A percentile compares a stretch with the other conserved stretches of the same genome.
These are phyloP conservation scores for Ptilorrhoa leucosticta DNA, from an alignment of 2,113 vertebrate genomes.

Conservation along the genomic window DNA sequence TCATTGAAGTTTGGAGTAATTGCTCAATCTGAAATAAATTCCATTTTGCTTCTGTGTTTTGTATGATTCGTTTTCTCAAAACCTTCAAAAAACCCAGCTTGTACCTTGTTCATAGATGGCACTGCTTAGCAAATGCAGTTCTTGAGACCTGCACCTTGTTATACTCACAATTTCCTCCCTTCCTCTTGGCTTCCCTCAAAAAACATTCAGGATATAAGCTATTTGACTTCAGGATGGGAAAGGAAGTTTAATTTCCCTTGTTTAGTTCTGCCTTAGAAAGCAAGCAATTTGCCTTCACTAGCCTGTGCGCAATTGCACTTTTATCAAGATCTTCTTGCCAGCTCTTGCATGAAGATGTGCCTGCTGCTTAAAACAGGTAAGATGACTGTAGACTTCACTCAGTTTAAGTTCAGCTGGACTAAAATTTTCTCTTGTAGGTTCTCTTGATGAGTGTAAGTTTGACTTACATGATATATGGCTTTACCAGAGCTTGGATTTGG, in stretches of 20 bases:
- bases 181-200: background rate
- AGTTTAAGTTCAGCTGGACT: background rate
- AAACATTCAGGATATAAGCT: background rate
- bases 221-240: background rate
- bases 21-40: background rate
- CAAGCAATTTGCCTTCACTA: background rate
- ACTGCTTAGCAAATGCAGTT: background rate
- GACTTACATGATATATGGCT: background rate
- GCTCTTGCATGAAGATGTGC: slow-evolving; percentile 59
- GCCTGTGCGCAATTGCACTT: background rate
- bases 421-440: slow-evolving; percentile 48
- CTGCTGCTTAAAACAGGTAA: slow-evolving; percentile 72
- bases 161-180: background rate
- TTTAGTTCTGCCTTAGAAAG: background rate
- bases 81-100: background rate
- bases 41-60: background rate
- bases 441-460: background rate
- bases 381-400: background rate
- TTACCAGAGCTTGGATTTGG: slow-evolving; percentile 37
- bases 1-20: background rate
- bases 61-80: background rate
- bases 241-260: slow-evolving; percentile 9
- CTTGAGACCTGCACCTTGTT: background rate
- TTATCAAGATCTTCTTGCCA: slow-evolving; percentile 15
- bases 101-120: background rate